These are phyloP conservation scores for Gnathonemus longibarbis DNA, from an alignment of 2,113 vertebrate species.

Conservation along the genomic window DNA sequence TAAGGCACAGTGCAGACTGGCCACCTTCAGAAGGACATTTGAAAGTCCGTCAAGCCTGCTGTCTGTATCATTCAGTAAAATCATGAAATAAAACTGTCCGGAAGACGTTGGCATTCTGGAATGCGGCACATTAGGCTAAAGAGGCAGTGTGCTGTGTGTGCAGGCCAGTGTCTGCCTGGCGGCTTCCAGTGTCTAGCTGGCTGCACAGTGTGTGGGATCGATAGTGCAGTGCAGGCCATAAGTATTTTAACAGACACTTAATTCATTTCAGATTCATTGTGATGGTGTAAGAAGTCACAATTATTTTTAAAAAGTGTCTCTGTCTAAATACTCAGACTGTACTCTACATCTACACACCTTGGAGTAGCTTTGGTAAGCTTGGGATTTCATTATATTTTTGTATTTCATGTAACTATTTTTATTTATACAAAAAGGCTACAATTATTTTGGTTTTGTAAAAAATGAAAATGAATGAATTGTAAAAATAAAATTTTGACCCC, in stretches of 20 bases:
- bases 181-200: neutral
- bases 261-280: neutral
- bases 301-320: neutral
- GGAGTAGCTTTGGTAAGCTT: neutral
- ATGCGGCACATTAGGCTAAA: neutral
- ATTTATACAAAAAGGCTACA: neutral
- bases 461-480: neutral
- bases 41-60: neutral
- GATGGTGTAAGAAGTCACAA: neutral
- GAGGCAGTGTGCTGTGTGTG: neutral
- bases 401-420: neutral
- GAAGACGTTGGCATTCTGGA: neutral
- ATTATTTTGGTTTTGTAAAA: neutral
- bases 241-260: neutral
- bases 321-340: neutral
- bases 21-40: neutral
- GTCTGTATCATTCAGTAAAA: neutral
- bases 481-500: neutral
- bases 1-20: neutral
- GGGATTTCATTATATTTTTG: neutral
- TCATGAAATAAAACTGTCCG: neutral
- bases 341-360: neutral
- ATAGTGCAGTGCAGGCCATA: neutral
- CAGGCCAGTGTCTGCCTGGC: neutral
- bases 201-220: neutral